A percentile compares a stretch with the other conserved stretches of the same genome.
phyloP scores from a whole-genome alignment of 2,888 invertebrate genomes.

The Neoitamus cyanurus region DNA sequence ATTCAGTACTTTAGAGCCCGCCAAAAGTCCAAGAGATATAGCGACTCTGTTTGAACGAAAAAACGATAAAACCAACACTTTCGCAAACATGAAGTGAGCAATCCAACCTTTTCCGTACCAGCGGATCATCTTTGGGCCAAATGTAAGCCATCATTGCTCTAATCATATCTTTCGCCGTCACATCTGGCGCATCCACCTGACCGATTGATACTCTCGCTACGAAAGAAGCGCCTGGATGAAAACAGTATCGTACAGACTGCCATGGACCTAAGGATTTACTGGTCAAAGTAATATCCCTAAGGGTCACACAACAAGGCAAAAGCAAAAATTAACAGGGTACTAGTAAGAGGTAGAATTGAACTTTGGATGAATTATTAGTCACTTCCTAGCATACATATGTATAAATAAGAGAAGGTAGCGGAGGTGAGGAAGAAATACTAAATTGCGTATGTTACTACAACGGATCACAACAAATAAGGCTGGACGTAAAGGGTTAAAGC shows the following conservation, averaged over 20 bases:
- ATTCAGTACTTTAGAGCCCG: slow-evolving; percentile 87
- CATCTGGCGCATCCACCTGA: slow-evolving; percentile 71
- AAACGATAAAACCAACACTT: not conserved
- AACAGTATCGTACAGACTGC: slow-evolving; percentile 77
- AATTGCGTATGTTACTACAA: not conserved
- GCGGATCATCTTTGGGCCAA: slow-evolving; percentile 86
- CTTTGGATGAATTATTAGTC: not conserved
- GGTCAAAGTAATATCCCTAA: slow-evolving; percentile 44
- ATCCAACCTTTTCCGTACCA: slow-evolving; percentile 62
- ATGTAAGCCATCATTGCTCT: slow-evolving; percentile 90
- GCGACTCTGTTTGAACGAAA: slow-evolving; percentile 73
- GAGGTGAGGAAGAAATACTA: not conserved
- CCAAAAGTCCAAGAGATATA: slow-evolving; percentile 81
- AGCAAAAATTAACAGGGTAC: slow-evolving; percentile 53
- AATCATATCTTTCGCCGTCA: slow-evolving; percentile 83
- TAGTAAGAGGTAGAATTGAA: not conserved
- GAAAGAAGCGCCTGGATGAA: slow-evolving; percentile 86
- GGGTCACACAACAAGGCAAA: slow-evolving; percentile 63
- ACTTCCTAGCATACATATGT: not conserved
- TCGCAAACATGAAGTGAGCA: not conserved
- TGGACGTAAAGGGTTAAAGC: not conserved
- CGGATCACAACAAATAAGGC: not conserved
- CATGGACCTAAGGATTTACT: slow-evolving; percentile 61
- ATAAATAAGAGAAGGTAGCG: not conserved
- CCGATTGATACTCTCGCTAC: slow-evolving; percentile 70